Conservation (phyloP, 2,113 vertebrate genomes). For the Varanus salvator region DNA sequence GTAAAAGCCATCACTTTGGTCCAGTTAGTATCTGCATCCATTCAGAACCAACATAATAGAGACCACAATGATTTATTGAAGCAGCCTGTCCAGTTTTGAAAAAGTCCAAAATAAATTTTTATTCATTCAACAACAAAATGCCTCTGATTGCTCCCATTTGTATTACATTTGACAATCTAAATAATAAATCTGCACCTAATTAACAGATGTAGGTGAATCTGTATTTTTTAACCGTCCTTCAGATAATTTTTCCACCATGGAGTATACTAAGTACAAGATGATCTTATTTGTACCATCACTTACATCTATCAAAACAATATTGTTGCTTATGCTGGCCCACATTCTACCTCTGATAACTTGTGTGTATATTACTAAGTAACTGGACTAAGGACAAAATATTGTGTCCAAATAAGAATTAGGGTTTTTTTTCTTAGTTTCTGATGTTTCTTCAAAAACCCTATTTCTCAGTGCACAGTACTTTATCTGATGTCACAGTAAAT, state of each 20-base stretch:
- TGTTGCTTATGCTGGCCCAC: not conserved
- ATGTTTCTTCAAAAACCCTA: no score
- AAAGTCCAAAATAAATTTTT: slow-evolving; percentile 35
- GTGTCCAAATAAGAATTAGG: not conserved
- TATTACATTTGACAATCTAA: slow-evolving; percentile 8
- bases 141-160: not conserved
- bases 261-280: slow-evolving; percentile 20
- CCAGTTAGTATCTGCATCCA: slow-evolving; percentile 54
- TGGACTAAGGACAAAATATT: not conserved
- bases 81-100: slow-evolving; percentile 24
- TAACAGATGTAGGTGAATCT: not conserved
- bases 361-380: not conserved
- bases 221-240: slow-evolving; percentile 5
- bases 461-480: no score
- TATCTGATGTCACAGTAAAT: not conserved
- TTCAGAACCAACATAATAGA: slow-evolving; percentile 38
- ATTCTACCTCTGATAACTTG: slow-evolving; percentile 13
- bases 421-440: not conserved
- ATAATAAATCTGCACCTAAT: slow-evolving; percentile 37
- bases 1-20: slow-evolving; percentile 69
- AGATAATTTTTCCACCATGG: slow-evolving; percentile 17
- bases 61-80: slow-evolving; percentile 25
- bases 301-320: not conserved
- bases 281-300: slow-evolving; percentile 33
- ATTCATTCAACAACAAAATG: slow-evolving; percentile 11